Evolutionary conservation across 2,888 invertebrate genomes (phyloP).

Genomic region (Smittia sp.): DNA sequence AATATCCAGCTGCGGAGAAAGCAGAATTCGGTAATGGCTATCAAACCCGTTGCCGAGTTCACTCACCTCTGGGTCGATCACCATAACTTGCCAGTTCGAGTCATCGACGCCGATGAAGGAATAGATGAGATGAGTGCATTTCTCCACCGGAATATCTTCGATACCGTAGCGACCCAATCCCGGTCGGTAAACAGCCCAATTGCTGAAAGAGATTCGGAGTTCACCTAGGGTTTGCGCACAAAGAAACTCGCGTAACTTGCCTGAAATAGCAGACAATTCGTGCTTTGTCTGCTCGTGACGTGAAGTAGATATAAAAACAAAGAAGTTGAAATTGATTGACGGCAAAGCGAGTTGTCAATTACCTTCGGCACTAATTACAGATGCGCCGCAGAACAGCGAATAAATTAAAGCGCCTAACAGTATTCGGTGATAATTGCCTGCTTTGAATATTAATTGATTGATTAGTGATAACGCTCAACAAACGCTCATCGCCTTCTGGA

Average conservation of each 20-base stretch:
- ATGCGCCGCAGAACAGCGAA: constrained; percentile 4
- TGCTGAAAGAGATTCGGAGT: too few species aligned
- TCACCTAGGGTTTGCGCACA: too few species aligned
- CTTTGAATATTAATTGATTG: neutral
- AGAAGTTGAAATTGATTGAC: neutral
- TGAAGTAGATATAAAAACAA: neutral
- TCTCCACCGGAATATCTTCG: constrained; percentile 75
- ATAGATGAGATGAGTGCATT: constrained; percentile 84
- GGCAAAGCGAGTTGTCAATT: neutral
- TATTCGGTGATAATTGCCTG: constrained; percentile 34
- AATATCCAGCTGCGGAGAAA: constrained; percentile 61
- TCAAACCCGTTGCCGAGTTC: constrained; percentile 44
- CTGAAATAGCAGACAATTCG: constrained; percentile 61
- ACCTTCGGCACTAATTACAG: constrained; percentile 28
- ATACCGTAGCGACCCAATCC: constrained; percentile 78
- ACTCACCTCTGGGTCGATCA: constrained; percentile 74
- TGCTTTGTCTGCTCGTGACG: constrained; percentile 44
- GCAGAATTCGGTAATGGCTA: neutral
- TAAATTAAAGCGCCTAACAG: constrained; percentile 13
- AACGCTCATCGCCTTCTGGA: neutral
- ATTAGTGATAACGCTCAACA: neutral
- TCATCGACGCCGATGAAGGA: constrained; percentile 85
- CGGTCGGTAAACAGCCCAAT: constrained; percentile 83
- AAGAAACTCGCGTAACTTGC: too few species aligned
- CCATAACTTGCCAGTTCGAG: constrained; percentile 69